Conservation (phyloP, 2,113 vertebrate species). For the Anas platyrhynchos region DNA sequence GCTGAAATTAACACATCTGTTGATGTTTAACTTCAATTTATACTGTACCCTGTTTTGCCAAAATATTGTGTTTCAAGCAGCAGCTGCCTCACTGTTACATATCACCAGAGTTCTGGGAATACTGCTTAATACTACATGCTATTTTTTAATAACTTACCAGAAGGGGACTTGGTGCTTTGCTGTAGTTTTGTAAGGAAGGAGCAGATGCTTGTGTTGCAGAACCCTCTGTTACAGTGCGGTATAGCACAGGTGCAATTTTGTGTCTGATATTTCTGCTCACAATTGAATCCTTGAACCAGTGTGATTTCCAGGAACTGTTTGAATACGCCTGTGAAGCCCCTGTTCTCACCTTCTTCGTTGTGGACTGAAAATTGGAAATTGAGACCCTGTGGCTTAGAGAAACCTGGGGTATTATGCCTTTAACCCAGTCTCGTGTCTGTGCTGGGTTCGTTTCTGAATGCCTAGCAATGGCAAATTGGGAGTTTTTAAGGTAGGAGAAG, state of each 20-base stretch:
- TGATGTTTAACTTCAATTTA: conserved; percentile 39
- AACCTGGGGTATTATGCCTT: background rate
- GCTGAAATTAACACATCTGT: conserved; percentile 63
- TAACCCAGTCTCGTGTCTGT: background rate
- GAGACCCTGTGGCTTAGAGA: background rate
- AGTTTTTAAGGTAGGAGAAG: background rate
- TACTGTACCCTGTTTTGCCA: background rate
- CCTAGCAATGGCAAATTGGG: background rate
- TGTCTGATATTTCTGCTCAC: background rate
- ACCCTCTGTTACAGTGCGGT: background rate
- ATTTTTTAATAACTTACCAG: background rate
- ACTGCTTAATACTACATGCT: background rate
- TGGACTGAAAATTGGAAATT: background rate
- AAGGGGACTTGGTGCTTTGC: background rate
- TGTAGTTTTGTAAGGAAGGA: background rate
- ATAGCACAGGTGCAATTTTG: background rate
- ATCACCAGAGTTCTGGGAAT: background rate
- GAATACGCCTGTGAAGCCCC: background rate
- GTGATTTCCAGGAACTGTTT: background rate
- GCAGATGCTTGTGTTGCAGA: background rate
- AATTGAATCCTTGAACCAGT: background rate
- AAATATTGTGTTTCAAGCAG: conserved; percentile 17
- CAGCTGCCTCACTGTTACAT: background rate
- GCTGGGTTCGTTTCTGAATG: background rate
- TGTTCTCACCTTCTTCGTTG: background rate